Conservation (phyloP, 92 coral and sea anemone species). For the Anthopleura xanthogrammica region DNA sequence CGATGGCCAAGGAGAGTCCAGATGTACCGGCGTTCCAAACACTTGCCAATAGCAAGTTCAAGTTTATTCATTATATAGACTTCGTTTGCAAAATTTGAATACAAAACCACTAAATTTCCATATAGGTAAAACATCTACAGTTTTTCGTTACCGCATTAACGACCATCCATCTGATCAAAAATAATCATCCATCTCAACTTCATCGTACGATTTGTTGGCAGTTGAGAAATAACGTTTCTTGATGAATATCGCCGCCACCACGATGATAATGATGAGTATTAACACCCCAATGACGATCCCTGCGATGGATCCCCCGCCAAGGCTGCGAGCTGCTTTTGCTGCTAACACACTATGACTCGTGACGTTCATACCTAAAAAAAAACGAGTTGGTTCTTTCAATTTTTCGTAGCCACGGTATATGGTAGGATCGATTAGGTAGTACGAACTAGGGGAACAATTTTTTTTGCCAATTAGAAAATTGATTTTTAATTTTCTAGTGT, state of each 20-base stretch:
- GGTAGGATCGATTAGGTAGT: no score
- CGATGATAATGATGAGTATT: not conserved
- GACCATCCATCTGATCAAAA: not conserved
- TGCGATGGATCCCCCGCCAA: not conserved
- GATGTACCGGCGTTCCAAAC: no score
- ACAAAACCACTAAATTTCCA: no score
- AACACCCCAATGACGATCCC: not conserved
- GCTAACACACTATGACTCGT: not conserved
- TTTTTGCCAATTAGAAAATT: no score
- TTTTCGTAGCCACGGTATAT: no score
- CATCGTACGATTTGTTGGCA: not conserved
- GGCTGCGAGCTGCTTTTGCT: not conserved
- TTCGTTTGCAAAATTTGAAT: no score
- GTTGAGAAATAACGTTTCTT: not conserved
- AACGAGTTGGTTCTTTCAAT: not conserved
- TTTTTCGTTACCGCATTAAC: not conserved
- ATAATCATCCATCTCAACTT: not conserved
- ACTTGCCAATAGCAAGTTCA: no score
- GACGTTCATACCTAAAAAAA: not conserved
- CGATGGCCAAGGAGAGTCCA: no score
- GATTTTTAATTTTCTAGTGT: no score
- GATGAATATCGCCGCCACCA: conserved; percentile 1
- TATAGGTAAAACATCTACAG: no score
- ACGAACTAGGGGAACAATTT: no score
- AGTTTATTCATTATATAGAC: no score